Percentiles rank a stretch among this genome's conserved stretches.
Conservation (phyloP, 2,113 vertebrate genomes). For the Tautogolabrus adspersus region DNA sequence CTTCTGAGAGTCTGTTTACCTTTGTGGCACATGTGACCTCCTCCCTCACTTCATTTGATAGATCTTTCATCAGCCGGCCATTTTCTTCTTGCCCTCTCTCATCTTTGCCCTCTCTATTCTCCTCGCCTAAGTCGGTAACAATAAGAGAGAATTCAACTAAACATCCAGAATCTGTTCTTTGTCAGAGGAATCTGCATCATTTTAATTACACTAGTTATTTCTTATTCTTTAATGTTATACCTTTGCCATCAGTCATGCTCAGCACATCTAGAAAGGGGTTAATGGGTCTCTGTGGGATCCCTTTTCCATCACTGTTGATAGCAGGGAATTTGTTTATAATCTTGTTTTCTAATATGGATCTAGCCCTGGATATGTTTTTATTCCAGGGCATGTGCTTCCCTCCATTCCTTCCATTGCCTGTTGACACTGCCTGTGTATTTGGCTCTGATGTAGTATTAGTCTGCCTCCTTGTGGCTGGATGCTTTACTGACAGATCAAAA, state of each 20-base stretch:
- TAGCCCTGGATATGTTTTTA: slow-evolving; percentile 18
- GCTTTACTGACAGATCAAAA: slow-evolving; percentile 13
- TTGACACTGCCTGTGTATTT: not conserved
- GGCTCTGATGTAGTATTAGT: slow-evolving; percentile 7
- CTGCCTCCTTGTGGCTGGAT: slow-evolving; percentile 77
- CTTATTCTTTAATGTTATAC: slow-evolving; percentile 34
- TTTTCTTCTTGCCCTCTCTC: slow-evolving; percentile 36
- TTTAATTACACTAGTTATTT: not conserved
- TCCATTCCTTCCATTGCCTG: not conserved
- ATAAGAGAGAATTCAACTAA: not conserved
- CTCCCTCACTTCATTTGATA: slow-evolving; percentile 7
- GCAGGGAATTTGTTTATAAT: not conserved
- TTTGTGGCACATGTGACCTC: slow-evolving; percentile 42
- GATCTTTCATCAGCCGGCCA: slow-evolving; percentile 1
- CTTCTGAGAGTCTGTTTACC: slow-evolving; percentile 45
- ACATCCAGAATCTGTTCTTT: not conserved
- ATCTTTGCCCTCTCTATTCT: slow-evolving; percentile 20
- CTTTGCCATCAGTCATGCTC: slow-evolving; percentile 21
- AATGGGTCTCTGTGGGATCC: slow-evolving; percentile 1
- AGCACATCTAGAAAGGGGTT: not conserved
- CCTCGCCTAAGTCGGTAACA: slow-evolving; percentile 34
- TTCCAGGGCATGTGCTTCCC: slow-evolving; percentile 13
- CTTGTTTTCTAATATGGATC: not conserved
- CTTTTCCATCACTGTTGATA: not conserved
- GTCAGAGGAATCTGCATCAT: not conserved